Evolutionary conservation across 2,888 invertebrate genomes (phyloP).

Genomic region (Drosophila longiperda): DNA sequence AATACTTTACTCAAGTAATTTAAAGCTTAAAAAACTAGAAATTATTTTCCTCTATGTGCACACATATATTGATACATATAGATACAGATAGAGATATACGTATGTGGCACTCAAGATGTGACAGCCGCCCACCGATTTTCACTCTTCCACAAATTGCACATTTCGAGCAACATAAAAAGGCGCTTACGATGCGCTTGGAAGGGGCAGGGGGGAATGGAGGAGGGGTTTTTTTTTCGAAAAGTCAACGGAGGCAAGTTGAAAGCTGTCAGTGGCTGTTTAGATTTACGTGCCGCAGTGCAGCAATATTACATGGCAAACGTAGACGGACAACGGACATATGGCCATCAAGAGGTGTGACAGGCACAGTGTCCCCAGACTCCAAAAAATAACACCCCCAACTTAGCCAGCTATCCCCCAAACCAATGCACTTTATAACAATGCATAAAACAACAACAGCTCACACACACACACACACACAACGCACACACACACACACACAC

Average conservation of each 20-base stretch:
- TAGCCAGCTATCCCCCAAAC: neutral
- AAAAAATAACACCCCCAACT: constrained; percentile 12
- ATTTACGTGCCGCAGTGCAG: constrained; percentile 80
- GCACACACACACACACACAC: constrained; percentile 28
- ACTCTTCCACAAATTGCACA: constrained; percentile 35
- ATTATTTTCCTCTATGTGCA: neutral
- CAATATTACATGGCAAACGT: constrained; percentile 51
- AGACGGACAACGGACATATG: constrained; percentile 30
- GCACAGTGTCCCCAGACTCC: constrained; percentile 12
- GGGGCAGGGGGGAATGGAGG: neutral
- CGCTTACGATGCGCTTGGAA: constrained; percentile 45
- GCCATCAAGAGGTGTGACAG: constrained; percentile 64
- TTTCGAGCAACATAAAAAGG: constrained; percentile 67
- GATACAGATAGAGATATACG: constrained; percentile 54
- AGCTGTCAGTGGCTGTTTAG: constrained; percentile 80
- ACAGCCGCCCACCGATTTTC: constrained; percentile 48
- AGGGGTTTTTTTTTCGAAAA: constrained; percentile 6
- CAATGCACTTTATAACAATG: constrained; percentile 75
- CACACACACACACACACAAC: constrained; percentile 26
- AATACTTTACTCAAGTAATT: neutral
- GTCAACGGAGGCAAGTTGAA: constrained; percentile 54
- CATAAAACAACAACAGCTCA: constrained; percentile 50
- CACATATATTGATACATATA: constrained; percentile 33
- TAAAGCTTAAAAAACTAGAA: neutral
- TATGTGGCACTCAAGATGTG: constrained; percentile 61